Evolutionary conservation across 2,797 vertebrate genomes (phyloP).

Genomic region (Sebastes kiyomatsui): DNA sequence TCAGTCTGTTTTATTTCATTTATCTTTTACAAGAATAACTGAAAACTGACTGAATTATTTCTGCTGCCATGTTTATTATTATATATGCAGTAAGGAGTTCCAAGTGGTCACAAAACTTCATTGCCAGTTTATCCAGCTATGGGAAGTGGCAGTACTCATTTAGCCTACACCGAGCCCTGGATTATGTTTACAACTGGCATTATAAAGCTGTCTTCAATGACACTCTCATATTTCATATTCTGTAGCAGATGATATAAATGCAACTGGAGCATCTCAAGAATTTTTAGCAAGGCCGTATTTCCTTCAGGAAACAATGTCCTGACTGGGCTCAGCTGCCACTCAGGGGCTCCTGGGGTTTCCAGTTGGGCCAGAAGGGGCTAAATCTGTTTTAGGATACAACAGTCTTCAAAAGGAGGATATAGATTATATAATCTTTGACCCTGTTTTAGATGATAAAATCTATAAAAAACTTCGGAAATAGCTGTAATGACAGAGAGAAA

Average conservation of each 20-base stretch:
- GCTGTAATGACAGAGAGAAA: slow-evolving; percentile 10
- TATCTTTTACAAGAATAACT: background rate
- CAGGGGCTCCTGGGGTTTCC: slow-evolving; percentile 41
- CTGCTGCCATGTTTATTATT: background rate
- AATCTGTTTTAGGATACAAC: background rate
- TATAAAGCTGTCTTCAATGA: slow-evolving; percentile 61
- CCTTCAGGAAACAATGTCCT: slow-evolving; percentile 65
- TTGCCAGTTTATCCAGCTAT: slow-evolving; percentile 6
- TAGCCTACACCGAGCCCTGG: slow-evolving; percentile 15
- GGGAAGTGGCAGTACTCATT: slow-evolving; percentile 17
- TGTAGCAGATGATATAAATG: slow-evolving; percentile 66
- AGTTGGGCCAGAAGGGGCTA: slow-evolving; percentile 5
- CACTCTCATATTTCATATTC: slow-evolving; percentile 61
- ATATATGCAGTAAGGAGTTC: background rate
- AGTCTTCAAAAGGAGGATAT: background rate
- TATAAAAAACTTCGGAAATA: slow-evolving; percentile 11
- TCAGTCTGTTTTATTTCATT: slow-evolving; percentile 1
- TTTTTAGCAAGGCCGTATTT: slow-evolving; percentile 54
- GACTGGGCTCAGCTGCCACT: slow-evolving; percentile 59
- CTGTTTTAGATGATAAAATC: slow-evolving; percentile 4
- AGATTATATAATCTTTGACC: background rate
- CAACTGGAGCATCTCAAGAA: slow-evolving; percentile 68
- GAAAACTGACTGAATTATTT: background rate
- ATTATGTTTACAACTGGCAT: slow-evolving; percentile 53
- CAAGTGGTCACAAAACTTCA: slow-evolving; percentile 14